Base-by-base conservation (phyloP, 2,888 invertebrate species). In the Netelia melanura region DNA sequence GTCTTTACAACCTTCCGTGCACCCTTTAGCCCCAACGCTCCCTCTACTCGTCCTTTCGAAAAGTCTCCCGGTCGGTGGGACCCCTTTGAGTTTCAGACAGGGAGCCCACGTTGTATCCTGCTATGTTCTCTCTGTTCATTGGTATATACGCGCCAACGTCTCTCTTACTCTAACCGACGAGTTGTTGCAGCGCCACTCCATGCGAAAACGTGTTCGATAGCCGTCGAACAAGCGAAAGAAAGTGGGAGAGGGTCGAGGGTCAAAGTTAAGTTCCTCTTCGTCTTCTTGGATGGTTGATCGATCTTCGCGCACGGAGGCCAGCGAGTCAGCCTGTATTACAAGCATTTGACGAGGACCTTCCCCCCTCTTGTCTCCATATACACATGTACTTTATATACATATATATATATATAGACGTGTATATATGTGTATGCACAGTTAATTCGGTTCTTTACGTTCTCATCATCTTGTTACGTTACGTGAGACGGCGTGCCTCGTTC, bases 241-340 rank as follows among this genome's bases (percentile, higher is more conserved):
- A 67, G 25, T 43, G 65, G 14, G 65, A 48, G 62, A 62, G 62
- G 62, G 62, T 64, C 62, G 52, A 71, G 78, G 78, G 78, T 79
- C 78, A 79, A 79, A 79, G 70, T 79, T 79, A 71, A 79, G 78
- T 79, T 79, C 62, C 62, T 79, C 78, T 62, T 79, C 78, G 62
- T 79, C 54, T 30, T 30, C 38, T n/a, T 70, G 61, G 68, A 78
- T 21, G 62, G 70, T 62, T 70, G 78, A 78, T 78, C 70, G 78
- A 78, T 78, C 78, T 62, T n/a, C 14, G 54, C 61, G 58, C 68
- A 70, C 62, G 52, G 30, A 62, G 70, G 68, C 44, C 58, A 61
- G 58, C 62, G 17, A 70, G 68, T 61, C 68, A 52, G 38, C 30
- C 68, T 62, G 68, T 61, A 52, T 78, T 61, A 30, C 78, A 70